A percentile compares a stretch with the other conserved stretches of the same genome.
Conservation (phyloP, 1,140 invertebrate genomes). For the Venturia canescens region DNA sequence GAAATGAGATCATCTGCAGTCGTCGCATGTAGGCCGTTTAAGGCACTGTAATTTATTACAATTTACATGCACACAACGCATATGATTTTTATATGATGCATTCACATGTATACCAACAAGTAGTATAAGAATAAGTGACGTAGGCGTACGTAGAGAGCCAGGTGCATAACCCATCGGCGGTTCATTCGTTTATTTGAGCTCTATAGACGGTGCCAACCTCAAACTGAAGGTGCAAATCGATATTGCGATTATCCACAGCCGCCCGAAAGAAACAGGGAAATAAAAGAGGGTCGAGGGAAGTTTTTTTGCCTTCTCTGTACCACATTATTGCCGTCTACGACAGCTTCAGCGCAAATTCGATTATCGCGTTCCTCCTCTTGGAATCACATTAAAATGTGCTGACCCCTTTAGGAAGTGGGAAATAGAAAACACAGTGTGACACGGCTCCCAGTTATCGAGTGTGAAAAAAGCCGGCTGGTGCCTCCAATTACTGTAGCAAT, state of each 20-base stretch:
- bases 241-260: conserved; percentile 54
- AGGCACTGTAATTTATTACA: too few relatives aligned
- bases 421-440: neutral
- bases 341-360: conserved; percentile 3
- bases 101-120: neutral
- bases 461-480: conserved; percentile 1
- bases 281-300: conserved; percentile 16
- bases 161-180: conserved; percentile 38
- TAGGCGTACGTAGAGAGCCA: conserved; percentile 17
- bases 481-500: conserved; percentile 18
- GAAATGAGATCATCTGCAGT: too few relatives aligned
- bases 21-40: too few relatives aligned
- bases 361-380: neutral
- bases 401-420: neutral
- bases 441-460: neutral
- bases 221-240: conserved; percentile 56
- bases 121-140: neutral
- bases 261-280: neutral
- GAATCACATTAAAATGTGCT: neutral
- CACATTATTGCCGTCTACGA: neutral
- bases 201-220: conserved; percentile 62
- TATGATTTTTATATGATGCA: neutral
- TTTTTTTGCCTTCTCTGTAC: conserved; percentile 2
- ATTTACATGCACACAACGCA: too few relatives aligned
- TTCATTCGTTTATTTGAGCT: conserved; percentile 63